phyloP scores from a whole-genome alignment of 1,140 invertebrate species.

The Trichonephila clavipes region DNA sequence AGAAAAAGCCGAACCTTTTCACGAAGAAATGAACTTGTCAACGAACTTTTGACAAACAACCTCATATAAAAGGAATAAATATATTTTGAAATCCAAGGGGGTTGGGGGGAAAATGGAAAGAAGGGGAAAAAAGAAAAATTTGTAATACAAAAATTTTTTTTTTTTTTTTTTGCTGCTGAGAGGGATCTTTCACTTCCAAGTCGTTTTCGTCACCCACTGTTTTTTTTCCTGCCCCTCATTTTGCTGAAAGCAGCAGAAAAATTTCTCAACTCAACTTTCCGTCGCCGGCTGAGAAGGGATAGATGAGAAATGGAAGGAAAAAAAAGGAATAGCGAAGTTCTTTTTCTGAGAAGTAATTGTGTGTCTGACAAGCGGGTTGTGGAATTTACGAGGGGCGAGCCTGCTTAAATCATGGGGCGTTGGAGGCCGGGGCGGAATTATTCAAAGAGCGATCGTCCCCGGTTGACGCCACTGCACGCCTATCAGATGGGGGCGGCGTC shows the following conservation, averaged over 20 bases:
- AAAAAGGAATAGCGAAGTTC: conserved; percentile 5
- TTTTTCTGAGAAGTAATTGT: conserved; percentile 74
- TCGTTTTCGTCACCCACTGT: conserved; percentile 49
- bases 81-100: conserved; percentile 49
- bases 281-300: neutral
- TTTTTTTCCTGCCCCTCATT: neutral
- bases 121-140: neutral
- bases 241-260: conserved; percentile 69
- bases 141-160: conserved; percentile 9
- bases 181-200: conserved; percentile 49
- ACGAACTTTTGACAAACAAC: conserved; percentile 55
- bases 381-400: conserved; percentile 68
- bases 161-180: neutral
- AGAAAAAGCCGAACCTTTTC: conserved; percentile 30
- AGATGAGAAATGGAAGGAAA: conserved; percentile 31
- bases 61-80: conserved; percentile 64
- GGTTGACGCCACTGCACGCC: conserved; percentile 14
- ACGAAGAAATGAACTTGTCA: conserved; percentile 63
- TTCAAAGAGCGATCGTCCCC: conserved; percentile 40
- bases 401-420: conserved; percentile 57
- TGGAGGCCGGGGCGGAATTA: conserved; percentile 57
- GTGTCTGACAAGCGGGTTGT: conserved; percentile 69
- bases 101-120: neutral
- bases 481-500: conserved; percentile 17
- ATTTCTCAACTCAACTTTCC: conserved; percentile 12